These are phyloP conservation scores for Etheostoma spectabile DNA, from an alignment of 2,113 vertebrate genomes.

Conservation along the genomic window DNA sequence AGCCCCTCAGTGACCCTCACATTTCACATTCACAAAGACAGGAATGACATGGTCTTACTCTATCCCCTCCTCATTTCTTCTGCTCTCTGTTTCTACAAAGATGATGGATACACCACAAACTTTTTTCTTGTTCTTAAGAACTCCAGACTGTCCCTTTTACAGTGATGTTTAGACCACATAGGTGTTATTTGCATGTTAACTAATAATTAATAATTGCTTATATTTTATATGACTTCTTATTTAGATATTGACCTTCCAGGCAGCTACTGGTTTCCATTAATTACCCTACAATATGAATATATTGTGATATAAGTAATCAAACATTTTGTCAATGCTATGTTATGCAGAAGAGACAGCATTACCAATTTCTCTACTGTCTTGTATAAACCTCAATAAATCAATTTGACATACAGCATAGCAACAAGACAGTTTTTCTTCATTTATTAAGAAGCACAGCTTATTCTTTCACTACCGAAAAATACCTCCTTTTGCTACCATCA, in stretches of 20 bases:
- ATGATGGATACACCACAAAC: conserved; percentile 37
- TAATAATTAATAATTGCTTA: not conserved
- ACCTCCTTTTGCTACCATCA: not conserved
- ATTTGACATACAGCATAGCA: not conserved
- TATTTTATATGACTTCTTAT: not conserved
- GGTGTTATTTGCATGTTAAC: not conserved
- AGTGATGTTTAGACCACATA: no score
- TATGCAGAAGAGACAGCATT: not conserved
- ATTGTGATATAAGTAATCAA: not conserved
- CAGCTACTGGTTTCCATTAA: conserved; percentile 2
- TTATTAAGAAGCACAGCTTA: not conserved
- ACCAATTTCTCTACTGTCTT: not conserved
- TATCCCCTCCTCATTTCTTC: conserved; percentile 11
- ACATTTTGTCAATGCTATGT: not conserved
- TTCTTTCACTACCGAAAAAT: not conserved
- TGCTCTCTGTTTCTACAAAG: conserved; percentile 37
- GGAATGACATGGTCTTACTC: conserved; percentile 24
- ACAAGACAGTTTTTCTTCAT: not conserved
- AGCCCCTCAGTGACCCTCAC: conserved; percentile 65
- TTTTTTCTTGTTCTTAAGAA: not conserved
- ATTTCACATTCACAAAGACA: conserved; percentile 68
- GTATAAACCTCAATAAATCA: not conserved
- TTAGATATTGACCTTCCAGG: not conserved
- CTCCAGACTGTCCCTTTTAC: not conserved
- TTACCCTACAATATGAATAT: not conserved